Evolutionary conservation across 2,113 vertebrate species (phyloP), one percentile per base, ranked within the genome.

Genomic region (Melierax canorus): DNA sequence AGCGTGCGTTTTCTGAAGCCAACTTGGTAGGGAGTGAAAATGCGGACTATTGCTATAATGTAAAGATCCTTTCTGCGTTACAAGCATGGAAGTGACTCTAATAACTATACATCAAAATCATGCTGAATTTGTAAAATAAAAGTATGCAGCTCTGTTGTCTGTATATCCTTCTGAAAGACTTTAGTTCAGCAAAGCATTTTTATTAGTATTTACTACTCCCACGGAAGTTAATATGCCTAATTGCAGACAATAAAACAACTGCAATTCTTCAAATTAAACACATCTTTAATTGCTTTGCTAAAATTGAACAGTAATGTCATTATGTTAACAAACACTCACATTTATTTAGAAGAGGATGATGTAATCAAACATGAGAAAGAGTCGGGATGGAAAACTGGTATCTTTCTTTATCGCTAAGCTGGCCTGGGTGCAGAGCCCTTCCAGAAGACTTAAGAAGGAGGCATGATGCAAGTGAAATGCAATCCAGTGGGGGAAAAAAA

Each of bases 181-280:
- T 83, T 1, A 24, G 18, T 59, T 95, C 76, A 87, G 91, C 34
- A 87, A 72, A 87, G 21, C 46, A 32, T 51, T 94, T 94, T 66
- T 90, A 43, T 85, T 90, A 55, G 82, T 95, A 92, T 97, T 96
- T 96, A 82, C 86, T 91, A 26, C 75, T 90, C 77, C 71, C 69
- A 15, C 73, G 72, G 83, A 86, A 91, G 66, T 94, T 94, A 91
- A 96, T 92, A 88, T 43, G 74, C 74, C 50, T 91, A 88, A 96
- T 43, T 92, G 67, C 89, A 88, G 87, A 91, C 87, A 96, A 90
- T 91, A 93, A 88, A 92, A 56, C 77, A 82, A 93, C 81, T n/a
- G 81, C 85, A 67, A 62, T 90, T 48, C 86, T 91, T 92, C 85
- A 88, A 92, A 95, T 94, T 93, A 91, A 95, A 75, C 48, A 43